These are phyloP conservation scores for Ylistrum balloti DNA, from an alignment of 1,140 invertebrate species.

Conservation along the genomic window DNA sequence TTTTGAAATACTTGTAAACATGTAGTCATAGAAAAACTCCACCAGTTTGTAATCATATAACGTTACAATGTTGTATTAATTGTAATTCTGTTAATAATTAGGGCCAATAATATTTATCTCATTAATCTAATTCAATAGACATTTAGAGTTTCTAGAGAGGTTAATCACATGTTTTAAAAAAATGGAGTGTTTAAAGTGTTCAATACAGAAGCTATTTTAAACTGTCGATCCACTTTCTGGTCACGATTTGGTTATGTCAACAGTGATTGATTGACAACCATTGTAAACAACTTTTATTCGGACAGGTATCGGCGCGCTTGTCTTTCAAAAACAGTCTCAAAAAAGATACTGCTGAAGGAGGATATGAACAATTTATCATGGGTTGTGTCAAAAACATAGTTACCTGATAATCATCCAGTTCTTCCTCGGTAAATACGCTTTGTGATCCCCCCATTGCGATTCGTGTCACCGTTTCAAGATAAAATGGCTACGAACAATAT, in stretches of 20 bases:
- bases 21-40: no score
- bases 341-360: not conserved
- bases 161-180: no score
- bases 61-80: no score
- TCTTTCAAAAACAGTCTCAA: not conserved
- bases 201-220: not conserved
- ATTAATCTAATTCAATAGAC: no score
- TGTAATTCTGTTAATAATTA: no score
- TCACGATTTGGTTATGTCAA: not conserved
- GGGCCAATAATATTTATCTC: no score
- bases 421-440: conserved; percentile 89
- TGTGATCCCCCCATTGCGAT: conserved; percentile 74
- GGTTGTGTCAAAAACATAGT: not conserved
- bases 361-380: not conserved
- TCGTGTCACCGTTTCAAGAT: not conserved
- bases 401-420: conserved; percentile 94
- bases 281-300: not conserved
- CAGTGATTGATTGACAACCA: not conserved
- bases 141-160: no score
- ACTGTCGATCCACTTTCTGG: not conserved
- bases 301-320: not conserved
- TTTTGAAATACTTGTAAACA: no score
- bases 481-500: conserved; percentile 2
- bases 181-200: no score
- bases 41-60: no score